These are phyloP conservation scores for Beroe forskalii DNA, from an alignment of 37 sponge, comb jelly and placozoan genomes.

Conservation along the genomic window DNA sequence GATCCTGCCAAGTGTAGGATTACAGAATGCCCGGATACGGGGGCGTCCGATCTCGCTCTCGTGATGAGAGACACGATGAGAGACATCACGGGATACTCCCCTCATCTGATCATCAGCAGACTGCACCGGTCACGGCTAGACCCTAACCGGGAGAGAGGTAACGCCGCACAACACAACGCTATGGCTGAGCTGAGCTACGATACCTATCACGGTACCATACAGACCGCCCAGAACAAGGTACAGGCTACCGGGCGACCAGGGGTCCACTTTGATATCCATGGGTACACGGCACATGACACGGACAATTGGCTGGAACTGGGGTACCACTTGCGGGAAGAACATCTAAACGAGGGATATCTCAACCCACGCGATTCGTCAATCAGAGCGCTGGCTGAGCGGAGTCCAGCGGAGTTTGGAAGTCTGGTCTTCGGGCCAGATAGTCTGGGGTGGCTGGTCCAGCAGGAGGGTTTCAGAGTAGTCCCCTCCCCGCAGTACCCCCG, in stretches of 20 bases:
- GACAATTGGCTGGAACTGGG: slow-evolving; percentile 55
- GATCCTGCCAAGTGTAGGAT: background rate
- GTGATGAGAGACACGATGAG: slow-evolving; percentile 21
- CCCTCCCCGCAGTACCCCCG: slow-evolving; percentile 52
- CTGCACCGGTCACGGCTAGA: slow-evolving; percentile 39
- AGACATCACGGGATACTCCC: background rate
- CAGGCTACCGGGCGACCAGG: background rate
- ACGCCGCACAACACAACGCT: background rate
- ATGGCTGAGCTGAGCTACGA: slow-evolving; percentile 24
- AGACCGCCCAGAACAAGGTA: background rate
- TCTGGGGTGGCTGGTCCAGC: background rate
- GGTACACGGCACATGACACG: background rate
- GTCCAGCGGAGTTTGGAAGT: background rate
- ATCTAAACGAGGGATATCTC: background rate
- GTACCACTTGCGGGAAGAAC: background rate
- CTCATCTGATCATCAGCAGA: slow-evolving; percentile 19
- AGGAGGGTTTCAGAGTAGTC: slow-evolving; percentile 3
- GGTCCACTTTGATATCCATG: slow-evolving; percentile 26
- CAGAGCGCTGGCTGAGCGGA: slow-evolving; percentile 17
- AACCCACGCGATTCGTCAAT: background rate
- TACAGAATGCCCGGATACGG: background rate
- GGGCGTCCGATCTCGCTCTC: background rate
- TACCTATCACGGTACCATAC: slow-evolving; percentile 18
- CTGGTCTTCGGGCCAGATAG: background rate
- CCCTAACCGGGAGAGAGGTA: slow-evolving; percentile 22